Evolutionary conservation across 1,140 invertebrate genomes (phyloP).

Genomic region (Bradysia coprophila): DNA sequence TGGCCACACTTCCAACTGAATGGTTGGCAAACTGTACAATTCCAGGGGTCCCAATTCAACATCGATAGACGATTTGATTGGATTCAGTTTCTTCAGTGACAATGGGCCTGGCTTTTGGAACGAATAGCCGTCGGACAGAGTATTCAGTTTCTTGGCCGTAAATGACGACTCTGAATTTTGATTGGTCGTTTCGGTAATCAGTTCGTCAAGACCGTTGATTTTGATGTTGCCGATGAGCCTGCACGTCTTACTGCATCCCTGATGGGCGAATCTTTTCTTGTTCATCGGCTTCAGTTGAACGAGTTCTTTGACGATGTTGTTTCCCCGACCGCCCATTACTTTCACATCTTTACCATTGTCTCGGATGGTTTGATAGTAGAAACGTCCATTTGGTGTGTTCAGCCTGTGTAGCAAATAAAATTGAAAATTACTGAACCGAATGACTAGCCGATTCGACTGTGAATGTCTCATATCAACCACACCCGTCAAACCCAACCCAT

Average conservation of each 20-base stretch:
- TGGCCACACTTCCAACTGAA: constrained; percentile 18
- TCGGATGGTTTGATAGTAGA: constrained; percentile 16
- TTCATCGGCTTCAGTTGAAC: neutral
- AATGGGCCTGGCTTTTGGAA: neutral
- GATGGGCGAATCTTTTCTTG: neutral
- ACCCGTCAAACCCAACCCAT: too few species aligned
- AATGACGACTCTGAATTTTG: neutral
- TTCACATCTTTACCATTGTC: constrained; percentile 9
- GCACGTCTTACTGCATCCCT: neutral
- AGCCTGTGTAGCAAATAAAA: too few species aligned
- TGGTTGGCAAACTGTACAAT: constrained; percentile 17
- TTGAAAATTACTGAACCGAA: too few species aligned
- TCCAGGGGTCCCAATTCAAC: constrained; percentile 15
- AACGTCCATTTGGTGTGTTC: constrained; percentile 14
- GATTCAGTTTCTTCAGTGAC: neutral
- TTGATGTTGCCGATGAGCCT: neutral
- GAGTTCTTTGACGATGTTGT: neutral
- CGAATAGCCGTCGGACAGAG: neutral
- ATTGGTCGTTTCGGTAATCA: neutral
- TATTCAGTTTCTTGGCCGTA: neutral
- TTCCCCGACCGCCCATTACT: constrained; percentile 12
- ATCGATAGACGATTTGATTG: neutral
- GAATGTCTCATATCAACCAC: too few species aligned
- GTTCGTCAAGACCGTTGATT: neutral
- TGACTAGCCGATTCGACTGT: too few species aligned